Evolutionary conservation across 2,797 vertebrate species (phyloP).

Genomic region (Linurgus olivaceus): DNA sequence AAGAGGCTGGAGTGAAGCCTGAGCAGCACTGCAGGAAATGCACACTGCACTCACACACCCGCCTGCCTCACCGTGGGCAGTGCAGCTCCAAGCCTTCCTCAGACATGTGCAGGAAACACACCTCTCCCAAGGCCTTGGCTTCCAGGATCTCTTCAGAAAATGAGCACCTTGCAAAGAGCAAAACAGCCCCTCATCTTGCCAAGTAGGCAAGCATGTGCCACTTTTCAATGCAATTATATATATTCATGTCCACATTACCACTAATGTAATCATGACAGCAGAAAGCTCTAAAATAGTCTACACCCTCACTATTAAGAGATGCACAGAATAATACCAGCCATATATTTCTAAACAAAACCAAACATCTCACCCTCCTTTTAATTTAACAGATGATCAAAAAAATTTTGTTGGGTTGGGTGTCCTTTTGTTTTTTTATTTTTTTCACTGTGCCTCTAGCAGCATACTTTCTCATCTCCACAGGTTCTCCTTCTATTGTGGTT

Average conservation of each 20-base stretch:
- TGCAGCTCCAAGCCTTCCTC: fast-evolving
- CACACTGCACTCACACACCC: fast-evolving
- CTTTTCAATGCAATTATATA: not conserved
- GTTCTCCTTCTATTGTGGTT: not conserved
- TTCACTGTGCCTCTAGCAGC: not conserved
- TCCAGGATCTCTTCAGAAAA: not conserved
- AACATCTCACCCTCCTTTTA: not conserved
- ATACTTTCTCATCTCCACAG: not conserved
- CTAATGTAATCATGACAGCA: not conserved
- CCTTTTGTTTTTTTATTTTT: not conserved
- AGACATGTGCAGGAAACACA: not conserved
- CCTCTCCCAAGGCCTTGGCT: not conserved
- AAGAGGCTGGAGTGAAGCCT: not conserved
- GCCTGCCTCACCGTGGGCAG: fast-evolving
- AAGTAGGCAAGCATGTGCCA: not conserved
- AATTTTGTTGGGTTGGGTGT: fast-evolving
- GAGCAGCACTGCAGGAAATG: fast-evolving
- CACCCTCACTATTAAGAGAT: not conserved
- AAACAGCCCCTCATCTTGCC: not conserved
- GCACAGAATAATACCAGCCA: not conserved
- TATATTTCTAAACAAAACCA: not conserved
- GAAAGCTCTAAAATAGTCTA: not conserved
- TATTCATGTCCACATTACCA: not conserved
- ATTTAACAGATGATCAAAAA: not conserved
- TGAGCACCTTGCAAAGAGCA: not conserved